These are phyloP conservation scores for Trichopoda pennipes DNA, from an alignment of 2,888 invertebrate genomes.

Conservation along the genomic window DNA sequence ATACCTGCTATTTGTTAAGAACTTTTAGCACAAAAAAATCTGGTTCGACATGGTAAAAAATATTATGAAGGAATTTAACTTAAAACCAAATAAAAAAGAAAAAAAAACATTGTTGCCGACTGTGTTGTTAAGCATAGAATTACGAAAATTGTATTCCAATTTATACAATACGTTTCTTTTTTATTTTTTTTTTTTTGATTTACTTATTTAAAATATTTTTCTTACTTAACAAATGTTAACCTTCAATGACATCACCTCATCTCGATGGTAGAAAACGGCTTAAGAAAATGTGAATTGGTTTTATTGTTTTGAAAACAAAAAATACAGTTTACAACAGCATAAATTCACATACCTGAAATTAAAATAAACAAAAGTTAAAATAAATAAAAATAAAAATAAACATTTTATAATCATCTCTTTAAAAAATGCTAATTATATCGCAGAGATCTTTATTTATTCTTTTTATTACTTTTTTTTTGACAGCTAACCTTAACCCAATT, in stretches of 20 bases:
- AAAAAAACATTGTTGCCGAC: too few species aligned
- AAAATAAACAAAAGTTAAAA: slow-evolving; percentile 48
- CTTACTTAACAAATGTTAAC: slow-evolving; percentile 45
- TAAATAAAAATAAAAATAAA: slow-evolving; percentile 42
- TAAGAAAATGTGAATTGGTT: slow-evolving; percentile 27
- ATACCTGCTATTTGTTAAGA: too few species aligned
- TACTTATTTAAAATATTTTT: neutral
- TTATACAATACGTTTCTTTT: neutral
- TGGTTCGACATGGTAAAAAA: too few species aligned
- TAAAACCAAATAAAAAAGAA: too few species aligned
- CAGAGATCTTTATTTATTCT: slow-evolving; percentile 17
- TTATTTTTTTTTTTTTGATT: neutral
- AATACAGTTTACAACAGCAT: slow-evolving; percentile 14
- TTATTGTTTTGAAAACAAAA: slow-evolving; percentile 16
- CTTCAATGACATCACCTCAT: slow-evolving; percentile 42
- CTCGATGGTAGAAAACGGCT: slow-evolving; percentile 14
- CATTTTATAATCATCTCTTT: slow-evolving; percentile 49
- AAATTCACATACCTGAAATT: slow-evolving; percentile 58
- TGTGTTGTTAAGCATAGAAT: too few species aligned
- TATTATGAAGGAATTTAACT: too few species aligned
- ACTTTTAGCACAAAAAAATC: too few species aligned
- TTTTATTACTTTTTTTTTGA: neutral
- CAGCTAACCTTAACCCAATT: neutral
- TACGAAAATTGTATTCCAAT: neutral
- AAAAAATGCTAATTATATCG: slow-evolving; percentile 61